These are phyloP conservation scores for Boulengeromyrus knoepffleri DNA, from an alignment of 2,113 vertebrate species.

Conservation along the genomic window DNA sequence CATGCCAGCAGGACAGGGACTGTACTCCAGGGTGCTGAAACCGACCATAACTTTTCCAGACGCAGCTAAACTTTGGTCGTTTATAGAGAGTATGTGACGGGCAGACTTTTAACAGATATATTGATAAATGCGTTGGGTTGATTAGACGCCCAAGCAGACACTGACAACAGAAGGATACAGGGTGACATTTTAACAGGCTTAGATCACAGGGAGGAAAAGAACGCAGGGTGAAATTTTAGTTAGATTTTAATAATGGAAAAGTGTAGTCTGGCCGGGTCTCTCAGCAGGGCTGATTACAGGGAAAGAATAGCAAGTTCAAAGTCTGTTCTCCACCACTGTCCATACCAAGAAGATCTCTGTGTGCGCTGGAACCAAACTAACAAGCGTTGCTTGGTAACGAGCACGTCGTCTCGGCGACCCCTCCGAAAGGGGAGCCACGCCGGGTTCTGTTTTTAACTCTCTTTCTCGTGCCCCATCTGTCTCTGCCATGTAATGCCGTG, in stretches of 20 bases:
- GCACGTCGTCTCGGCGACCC: constrained; percentile 43
- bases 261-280: not conserved
- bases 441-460: constrained; percentile 35
- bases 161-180: not conserved
- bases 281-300: not conserved
- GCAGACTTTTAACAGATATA: not conserved
- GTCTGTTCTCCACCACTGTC: constrained; percentile 5
- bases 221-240: not conserved
- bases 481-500: not conserved
- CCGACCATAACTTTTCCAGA: not conserved
- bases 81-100: not conserved
- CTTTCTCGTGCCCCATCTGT: not conserved
- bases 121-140: not conserved
- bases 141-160: not conserved
- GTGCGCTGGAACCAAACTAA: constrained; percentile 39
- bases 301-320: not conserved
- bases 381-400: constrained; percentile 58
- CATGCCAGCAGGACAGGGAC: not conserved
- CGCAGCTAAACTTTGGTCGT: not conserved
- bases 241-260: not conserved
- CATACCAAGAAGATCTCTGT: constrained; percentile 25
- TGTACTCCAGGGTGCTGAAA: not conserved
- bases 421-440: constrained; percentile 41
- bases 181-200: not conserved
- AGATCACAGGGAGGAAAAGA: not conserved